A percentile compares a stretch with the other conserved stretches of the same genome.
These are phyloP conservation scores for Xestia xanthographa DNA, from an alignment of 2,888 invertebrate genomes.

Conservation along the genomic window DNA sequence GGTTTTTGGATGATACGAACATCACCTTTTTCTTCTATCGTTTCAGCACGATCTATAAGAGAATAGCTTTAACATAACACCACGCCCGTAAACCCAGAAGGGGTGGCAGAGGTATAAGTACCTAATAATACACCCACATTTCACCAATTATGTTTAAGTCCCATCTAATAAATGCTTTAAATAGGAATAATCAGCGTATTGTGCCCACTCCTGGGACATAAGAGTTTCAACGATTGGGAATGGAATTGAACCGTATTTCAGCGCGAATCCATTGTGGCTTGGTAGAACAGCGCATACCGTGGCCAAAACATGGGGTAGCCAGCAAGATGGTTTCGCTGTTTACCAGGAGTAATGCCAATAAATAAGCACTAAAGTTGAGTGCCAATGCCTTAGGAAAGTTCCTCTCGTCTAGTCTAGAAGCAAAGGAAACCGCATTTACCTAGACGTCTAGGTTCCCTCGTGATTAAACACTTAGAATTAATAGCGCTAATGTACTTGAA, in stretches of 20 bases:
- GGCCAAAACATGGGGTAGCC: neutral
- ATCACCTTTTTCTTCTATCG: neutral
- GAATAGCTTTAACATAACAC: too few relatives aligned
- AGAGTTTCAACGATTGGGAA: neutral
- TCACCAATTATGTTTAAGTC: too few relatives aligned
- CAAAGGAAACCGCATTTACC: slow-evolving; percentile 41
- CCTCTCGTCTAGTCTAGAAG: slow-evolving; percentile 16
- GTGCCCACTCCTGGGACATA: neutral
- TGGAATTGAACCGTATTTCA: neutral
- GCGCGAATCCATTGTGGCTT: neutral
- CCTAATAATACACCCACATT: neutral
- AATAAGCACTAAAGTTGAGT: slow-evolving; percentile 13
- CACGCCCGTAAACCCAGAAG: too few relatives aligned
- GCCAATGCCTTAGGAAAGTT: slow-evolving; percentile 22
- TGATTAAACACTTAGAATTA: slow-evolving; percentile 31
- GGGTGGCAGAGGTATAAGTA: too few relatives aligned
- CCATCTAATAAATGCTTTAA: too few relatives aligned
- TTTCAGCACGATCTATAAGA: neutral
- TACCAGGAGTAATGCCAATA: neutral
- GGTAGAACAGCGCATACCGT: neutral
- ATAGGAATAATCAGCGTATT: neutral
- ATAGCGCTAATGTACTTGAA: slow-evolving; percentile 34
- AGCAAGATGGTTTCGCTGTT: neutral
- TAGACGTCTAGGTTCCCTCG: slow-evolving; percentile 26
- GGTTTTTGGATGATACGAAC: slow-evolving; percentile 5